These are phyloP conservation scores for Paedocypris micromegethes DNA, from an alignment of 2,797 vertebrate genomes.

Conservation along the genomic window DNA sequence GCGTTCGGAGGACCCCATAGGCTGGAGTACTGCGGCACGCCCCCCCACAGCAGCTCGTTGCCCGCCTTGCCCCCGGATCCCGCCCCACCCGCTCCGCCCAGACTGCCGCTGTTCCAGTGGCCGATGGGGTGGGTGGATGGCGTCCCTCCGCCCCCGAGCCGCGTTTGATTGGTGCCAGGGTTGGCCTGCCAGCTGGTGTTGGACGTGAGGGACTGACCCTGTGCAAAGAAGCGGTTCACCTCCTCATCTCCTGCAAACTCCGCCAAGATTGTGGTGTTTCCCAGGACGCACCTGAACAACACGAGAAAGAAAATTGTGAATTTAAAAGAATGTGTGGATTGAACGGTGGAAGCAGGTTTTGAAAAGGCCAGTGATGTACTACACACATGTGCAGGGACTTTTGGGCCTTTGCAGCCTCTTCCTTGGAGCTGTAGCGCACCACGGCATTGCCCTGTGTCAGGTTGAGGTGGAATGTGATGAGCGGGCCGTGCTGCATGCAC, in stretches of 20 bases:
- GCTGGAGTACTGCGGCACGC: constrained; percentile 91
- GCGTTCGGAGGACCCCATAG: constrained; percentile 88
- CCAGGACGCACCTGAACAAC: constrained; percentile 86
- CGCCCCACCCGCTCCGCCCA: constrained; percentile 62
- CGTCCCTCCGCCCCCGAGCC: constrained; percentile 80
- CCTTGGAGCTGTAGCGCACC: constrained; percentile 98
- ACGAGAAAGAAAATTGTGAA: background rate
- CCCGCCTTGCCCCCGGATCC: constrained; percentile 77
- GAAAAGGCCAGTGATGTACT: background rate
- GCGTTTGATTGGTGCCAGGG: constrained; percentile 84
- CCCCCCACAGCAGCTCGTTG: constrained; percentile 90
- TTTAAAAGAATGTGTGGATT: background rate
- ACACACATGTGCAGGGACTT: constrained; percentile 97
- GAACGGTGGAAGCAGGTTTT: too few species aligned
- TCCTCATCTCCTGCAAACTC: constrained; percentile 98
- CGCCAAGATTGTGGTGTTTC: constrained; percentile 98
- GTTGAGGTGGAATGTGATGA: constrained; percentile 69
- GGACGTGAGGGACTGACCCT: constrained; percentile 90
- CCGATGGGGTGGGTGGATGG: constrained; percentile 83
- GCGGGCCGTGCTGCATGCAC: constrained; percentile 87
- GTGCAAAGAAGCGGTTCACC: constrained; percentile 99
- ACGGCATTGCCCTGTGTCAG: constrained; percentile 97
- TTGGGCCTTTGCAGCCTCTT: constrained; percentile 95
- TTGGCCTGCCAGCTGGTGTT: constrained; percentile 89
- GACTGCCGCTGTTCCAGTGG: constrained; percentile 86